These are phyloP conservation scores for Eurytoma californica DNA, from an alignment of 2,888 invertebrate genomes.

Conservation along the genomic window DNA sequence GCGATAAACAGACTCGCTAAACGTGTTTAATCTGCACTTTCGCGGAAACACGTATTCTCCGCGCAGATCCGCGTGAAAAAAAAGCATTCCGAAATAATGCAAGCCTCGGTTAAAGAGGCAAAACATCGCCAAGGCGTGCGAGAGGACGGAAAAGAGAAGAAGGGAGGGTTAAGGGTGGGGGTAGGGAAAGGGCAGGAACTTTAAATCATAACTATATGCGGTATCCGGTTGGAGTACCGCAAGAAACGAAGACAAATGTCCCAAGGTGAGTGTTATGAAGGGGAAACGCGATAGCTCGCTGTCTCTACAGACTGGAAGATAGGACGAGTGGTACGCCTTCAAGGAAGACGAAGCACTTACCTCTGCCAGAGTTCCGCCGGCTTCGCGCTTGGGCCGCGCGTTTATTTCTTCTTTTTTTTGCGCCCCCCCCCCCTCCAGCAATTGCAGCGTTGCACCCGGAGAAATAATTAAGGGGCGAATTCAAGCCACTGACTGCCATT, in stretches of 20 bases:
- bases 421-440: not conserved
- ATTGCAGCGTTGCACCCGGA: not conserved
- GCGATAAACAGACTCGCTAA: conserved; percentile 16
- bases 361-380: not conserved
- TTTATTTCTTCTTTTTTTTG: not conserved
- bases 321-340: conserved; percentile 4
- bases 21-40: conserved; percentile 25
- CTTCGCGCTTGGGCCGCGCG: not conserved
- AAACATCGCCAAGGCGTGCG: not conserved
- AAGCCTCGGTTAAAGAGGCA: not conserved
- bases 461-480: conserved; percentile 18
- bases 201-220: conserved; percentile 69
- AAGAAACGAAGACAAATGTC: conserved; percentile 72
- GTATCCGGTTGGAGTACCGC: conserved; percentile 64
- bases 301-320: conserved; percentile 52
- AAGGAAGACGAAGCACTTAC: conserved; percentile 37
- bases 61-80: conserved; percentile 34
- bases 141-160: not conserved
- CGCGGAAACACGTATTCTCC: conserved; percentile 26
- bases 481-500: not conserved
- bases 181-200: conserved; percentile 54
- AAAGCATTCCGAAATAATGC: conserved; percentile 5
- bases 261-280: conserved; percentile 67
- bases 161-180: not conserved
- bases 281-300: conserved; percentile 70